These are phyloP conservation scores for Ceraclea dissimilis DNA, from an alignment of 2,888 invertebrate genomes.

Conservation along the genomic window DNA sequence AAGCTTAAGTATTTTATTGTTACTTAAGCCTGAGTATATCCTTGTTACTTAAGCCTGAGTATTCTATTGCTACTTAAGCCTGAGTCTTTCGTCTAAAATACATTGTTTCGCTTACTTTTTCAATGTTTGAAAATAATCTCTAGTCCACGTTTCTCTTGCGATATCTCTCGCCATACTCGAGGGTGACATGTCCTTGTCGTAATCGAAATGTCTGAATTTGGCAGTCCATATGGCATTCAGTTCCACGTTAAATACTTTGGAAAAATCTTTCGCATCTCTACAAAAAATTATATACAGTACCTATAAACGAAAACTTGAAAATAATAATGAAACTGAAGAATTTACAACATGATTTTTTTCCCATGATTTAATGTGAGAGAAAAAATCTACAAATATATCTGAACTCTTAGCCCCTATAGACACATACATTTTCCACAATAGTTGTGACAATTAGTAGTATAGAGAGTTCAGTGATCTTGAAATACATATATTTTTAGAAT, in stretches of 20 bases:
- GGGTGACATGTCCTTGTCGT: conserved; percentile 57
- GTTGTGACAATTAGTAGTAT: too few relatives aligned
- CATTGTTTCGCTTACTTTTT: conserved; percentile 45
- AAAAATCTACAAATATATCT: too few relatives aligned
- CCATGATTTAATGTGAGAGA: too few relatives aligned
- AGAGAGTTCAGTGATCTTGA: too few relatives aligned
- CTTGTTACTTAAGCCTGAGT: neutral
- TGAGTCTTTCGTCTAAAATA: neutral
- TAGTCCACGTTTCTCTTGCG: conserved; percentile 61
- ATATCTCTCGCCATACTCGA: conserved; percentile 54
- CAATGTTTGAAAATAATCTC: conserved; percentile 55
- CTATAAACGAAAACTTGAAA: too few relatives aligned
- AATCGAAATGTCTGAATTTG: conserved; percentile 56
- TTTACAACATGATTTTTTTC: too few relatives aligned
- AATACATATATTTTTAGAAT: too few relatives aligned
- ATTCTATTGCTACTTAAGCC: neutral
- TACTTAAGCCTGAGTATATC: neutral
- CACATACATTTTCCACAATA: too few relatives aligned
- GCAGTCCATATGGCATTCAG: conserved; percentile 55
- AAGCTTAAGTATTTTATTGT: neutral
- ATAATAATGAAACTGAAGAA: neutral
- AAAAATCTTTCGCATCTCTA: conserved; percentile 33
- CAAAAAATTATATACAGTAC: neutral
- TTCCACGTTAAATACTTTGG: conserved; percentile 43
- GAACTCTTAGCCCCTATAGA: too few relatives aligned